Evolutionary conservation across 2,113 vertebrate genomes (phyloP).

Genomic region (Marmota flaviventris): DNA sequence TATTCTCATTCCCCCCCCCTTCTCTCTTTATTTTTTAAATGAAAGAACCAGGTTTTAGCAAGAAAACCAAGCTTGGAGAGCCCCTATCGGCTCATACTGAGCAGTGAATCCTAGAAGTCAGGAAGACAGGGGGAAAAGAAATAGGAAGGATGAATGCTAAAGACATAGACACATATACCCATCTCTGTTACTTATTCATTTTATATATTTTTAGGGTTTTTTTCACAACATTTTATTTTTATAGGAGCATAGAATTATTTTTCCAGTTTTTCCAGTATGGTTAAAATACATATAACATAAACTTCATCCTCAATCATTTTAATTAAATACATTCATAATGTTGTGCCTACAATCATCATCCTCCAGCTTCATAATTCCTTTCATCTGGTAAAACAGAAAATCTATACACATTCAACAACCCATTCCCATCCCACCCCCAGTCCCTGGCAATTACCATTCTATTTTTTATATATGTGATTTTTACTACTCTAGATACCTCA

Average conservation of each 20-base stretch:
- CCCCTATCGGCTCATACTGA: background rate
- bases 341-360: background rate
- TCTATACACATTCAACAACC: background rate
- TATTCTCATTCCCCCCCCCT: too few relatives aligned
- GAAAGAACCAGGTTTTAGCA: background rate
- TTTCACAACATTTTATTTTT: slow-evolving; percentile 1
- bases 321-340: background rate
- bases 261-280: background rate
- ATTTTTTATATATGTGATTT: background rate
- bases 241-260: background rate
- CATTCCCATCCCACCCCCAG: background rate
- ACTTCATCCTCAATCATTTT: background rate
- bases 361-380: background rate
- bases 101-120: background rate
- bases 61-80: background rate
- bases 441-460: background rate
- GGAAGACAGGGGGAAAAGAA: background rate
- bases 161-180: background rate
- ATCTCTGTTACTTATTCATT: background rate
- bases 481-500: background rate
- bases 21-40: too few relatives aligned
- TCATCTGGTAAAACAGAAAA: background rate
- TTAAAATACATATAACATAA: background rate
- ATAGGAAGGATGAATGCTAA: background rate
- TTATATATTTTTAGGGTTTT: background rate